A percentile compares a stretch with the other conserved stretches of the same genome.
phyloP scores from a whole-genome alignment of 2,888 invertebrate genomes.

The Hyppa rectilinea region DNA sequence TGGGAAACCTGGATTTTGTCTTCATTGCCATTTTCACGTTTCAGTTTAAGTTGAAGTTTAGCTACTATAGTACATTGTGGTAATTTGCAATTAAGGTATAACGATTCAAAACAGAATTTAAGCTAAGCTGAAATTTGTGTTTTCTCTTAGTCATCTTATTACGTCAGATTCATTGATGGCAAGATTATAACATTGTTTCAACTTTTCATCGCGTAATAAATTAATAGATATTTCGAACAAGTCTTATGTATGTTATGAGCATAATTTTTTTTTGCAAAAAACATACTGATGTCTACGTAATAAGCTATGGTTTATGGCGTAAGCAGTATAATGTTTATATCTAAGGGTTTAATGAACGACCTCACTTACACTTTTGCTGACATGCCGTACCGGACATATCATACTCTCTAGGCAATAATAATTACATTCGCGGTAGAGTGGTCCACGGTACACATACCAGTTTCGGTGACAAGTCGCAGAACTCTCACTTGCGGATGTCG shows the following conservation, averaged over 20 bases:
- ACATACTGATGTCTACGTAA: conserved; percentile 41
- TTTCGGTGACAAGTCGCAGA: conserved; percentile 88
- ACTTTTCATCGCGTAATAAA: conserved; percentile 29
- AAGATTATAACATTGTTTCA: conserved; percentile 31
- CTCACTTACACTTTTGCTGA: conserved; percentile 84
- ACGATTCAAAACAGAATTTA: background rate
- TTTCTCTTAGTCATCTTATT: conserved; percentile 37
- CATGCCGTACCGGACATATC: conserved; percentile 83
- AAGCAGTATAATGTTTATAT: conserved; percentile 69
- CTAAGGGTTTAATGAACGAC: conserved; percentile 81
- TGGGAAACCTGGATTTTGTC: background rate
- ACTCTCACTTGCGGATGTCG: conserved; percentile 90
- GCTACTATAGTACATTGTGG: background rate
- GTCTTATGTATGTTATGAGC: conserved; percentile 33
- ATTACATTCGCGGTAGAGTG: conserved; percentile 81
- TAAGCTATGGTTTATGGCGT: conserved; percentile 54
- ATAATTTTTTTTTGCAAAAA: conserved; percentile 44
- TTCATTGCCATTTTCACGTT: conserved; percentile 7
- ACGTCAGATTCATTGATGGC: conserved; percentile 36
- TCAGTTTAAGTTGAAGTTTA: background rate
- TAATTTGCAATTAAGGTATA: conserved; percentile 2
- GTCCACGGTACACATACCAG: conserved; percentile 84
- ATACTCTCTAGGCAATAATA: conserved; percentile 83
- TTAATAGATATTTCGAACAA: conserved; percentile 30
- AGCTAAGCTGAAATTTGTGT: background rate